Base-by-base conservation (phyloP, 2,113 vertebrate genomes). In the Oryzias curvinotus region DNA sequence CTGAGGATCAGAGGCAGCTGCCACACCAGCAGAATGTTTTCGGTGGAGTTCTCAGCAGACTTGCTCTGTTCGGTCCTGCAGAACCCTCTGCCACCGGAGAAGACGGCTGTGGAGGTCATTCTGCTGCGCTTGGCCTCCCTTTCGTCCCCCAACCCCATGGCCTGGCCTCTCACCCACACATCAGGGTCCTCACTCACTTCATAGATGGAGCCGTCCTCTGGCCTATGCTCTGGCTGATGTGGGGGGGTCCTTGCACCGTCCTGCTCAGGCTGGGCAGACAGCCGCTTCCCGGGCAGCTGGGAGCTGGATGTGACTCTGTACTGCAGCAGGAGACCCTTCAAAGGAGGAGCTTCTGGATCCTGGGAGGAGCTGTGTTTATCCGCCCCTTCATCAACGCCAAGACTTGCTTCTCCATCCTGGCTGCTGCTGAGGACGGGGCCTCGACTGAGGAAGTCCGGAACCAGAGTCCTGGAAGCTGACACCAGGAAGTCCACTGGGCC, bases 131-230 rank as follows among this genome's bases (percentile, higher is more conserved):
- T 59, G 52, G 18, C 44, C 46, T 77, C 81, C 23, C 53, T 57
- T 16, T 80, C 74, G 14, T 5, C 62, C 6, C 71, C 67, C 67
- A 10, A 3, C 5, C 78, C 68, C 54, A 64, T 12, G 0, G 68
- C 42, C 17, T 4, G 62, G 14, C 82, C 78, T 19, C 82, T 66
- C 21, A 84, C 74, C 82, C 82, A 84, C 55, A 84, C 78, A 5
- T 81, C 78, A 0, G 82, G 82, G 65, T 84, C 82, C 52, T 84
- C 82, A 6, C 48, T 81, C 48, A 84, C 65, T 42, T 72, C 75
- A 14, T 84, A 81, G 58, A 84, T 84, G 49, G 78, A 81, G 41
- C 78, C 49, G 3, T 84, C 78, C 65, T 84, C 82, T 1, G 45
- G 75, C n/a, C 60, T 47, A 56, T 78, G 71, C 67, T 73, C 65